Evolutionary conservation across 1,140 invertebrate genomes (phyloP), one percentile per base, ranked within the genome.

Genomic region (Drosophila nikananu): DNA sequence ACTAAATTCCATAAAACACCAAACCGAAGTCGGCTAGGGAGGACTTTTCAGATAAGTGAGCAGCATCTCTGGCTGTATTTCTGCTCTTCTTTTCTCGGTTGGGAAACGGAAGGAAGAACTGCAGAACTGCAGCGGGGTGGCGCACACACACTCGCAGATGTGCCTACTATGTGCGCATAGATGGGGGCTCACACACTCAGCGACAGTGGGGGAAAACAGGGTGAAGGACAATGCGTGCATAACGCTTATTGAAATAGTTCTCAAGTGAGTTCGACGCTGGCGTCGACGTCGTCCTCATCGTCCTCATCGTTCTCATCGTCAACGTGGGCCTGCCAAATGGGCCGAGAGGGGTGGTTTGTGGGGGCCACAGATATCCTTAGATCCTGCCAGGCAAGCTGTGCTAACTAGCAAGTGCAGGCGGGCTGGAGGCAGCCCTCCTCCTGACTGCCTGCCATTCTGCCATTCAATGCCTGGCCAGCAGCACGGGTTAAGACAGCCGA

Each of bases 211-310:
- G 63, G 60, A 80, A 89, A 90, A 89, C 74, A 89, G 86, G 86
- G 86, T 90, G 86, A 89, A 89, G 86, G 86, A 89, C 81, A 90
- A 81, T 78, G 78, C 86, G 84, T 83, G 84, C 86, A 80, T 81
- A 84, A 86, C 86, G 86, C 79, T 89, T 90, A 89, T 89, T 89
- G 86, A 89, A 89, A 89, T 89, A 89, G 86, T 89, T 89, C 78
- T 90, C 70, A 89, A 89, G 86, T 90, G 86, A 89, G 81, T 87
- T 78, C 84, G 70, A 74, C 78, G 70, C 70, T 73, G 70, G 67
- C 70, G 75, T 72, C 77, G 84, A 54, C 62, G 54, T 77, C 59
- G 71, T 61, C 57, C 46, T 73, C 67, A 62, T 64, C 55, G 35
- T 57, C 71, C 46, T 73, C 67, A 62, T 77, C 59, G 71, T 61